Conservation (phyloP, 2,888 invertebrate genomes). For the Conus canariensis region DNA sequence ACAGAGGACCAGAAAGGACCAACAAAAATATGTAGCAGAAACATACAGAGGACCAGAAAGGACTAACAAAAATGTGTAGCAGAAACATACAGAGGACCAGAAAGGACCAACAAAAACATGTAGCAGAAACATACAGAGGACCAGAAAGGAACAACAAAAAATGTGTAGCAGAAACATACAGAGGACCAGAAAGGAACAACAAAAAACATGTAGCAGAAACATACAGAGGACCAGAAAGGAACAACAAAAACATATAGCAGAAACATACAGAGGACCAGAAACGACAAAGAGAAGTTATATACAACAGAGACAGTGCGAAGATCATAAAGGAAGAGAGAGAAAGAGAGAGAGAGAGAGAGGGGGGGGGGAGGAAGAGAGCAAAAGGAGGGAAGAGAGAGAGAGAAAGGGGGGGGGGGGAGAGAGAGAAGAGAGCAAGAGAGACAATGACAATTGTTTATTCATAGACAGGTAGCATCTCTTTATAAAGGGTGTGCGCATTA, state of each 20-base stretch:
- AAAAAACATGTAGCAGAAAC: not conserved
- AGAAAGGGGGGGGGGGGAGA: not conserved
- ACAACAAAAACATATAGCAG: not conserved
- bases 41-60: too few species aligned
- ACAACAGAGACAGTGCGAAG: not conserved
- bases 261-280: not conserved
- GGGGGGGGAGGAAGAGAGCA: conserved; percentile 21
- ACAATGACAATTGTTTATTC: not conserved
- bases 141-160: not conserved
- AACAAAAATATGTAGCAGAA: too few species aligned
- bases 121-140: not conserved
- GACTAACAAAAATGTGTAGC: too few species aligned
- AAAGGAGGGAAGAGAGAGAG: not conserved
- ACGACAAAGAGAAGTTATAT: too few species aligned
- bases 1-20: not conserved
- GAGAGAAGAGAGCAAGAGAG: not conserved
- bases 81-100: not conserved
- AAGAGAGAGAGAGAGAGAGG: conserved; percentile 29
- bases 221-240: not conserved
- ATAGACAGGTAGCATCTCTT: too few species aligned
- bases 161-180: too few species aligned
- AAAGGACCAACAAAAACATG: not conserved
- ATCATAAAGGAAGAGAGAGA: conserved; percentile 14
- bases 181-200: too few species aligned
- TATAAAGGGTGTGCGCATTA: too few species aligned